Evolutionary conservation across 2,797 vertebrate genomes (phyloP), one percentile per base, ranked within the genome.

Genomic region (Phylloscopus collybita): DNA sequence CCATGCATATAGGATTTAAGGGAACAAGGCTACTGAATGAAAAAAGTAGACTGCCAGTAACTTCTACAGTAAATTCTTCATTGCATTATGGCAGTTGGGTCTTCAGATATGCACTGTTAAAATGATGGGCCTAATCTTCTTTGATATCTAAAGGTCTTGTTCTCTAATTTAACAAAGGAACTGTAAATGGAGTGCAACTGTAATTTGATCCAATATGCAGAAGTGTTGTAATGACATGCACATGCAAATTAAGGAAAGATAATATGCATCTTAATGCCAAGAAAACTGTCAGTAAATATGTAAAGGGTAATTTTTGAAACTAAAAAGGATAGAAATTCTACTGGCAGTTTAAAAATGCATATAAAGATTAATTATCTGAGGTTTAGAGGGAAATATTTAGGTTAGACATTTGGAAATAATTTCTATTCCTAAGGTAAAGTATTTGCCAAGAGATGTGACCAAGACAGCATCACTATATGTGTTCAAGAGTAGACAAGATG

Each of bases 401-500:
- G 60, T 89, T 95, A 93, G 78, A 92, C 90, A 92, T 96, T 96
- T 96, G 88, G 91, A 97, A 96, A 93, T 82, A 0, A 90, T 92
- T 95, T 92, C 34, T 92, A 61, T 81, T 92, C 66, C 60, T 80
- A 92, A 93, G 17, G 86, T 76, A 86, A 96, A 90, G 70, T 74
- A 92, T 62, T 85, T 96, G 94, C 95, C 93, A 96, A 93, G 88
- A 95, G 90, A 97, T 96, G 94, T 95, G 94, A 96, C 92, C 90
- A 83, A 95, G 57, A 85, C 83, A 86, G 67, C 88, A 95, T 85
- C 95, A 87, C 91, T 96, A 14, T 84, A 91, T 42, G 56, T 61
- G 50, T 95, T 90, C 92, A 88, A 73, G 54, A 90, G 74, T 1
- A 92, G 90, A 80, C 66, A 90, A 91, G 93, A 96, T 96, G 93